These are phyloP conservation scores for Bucorvus abyssinicus DNA, from an alignment of 2,797 vertebrate genomes.

Conservation along the genomic window DNA sequence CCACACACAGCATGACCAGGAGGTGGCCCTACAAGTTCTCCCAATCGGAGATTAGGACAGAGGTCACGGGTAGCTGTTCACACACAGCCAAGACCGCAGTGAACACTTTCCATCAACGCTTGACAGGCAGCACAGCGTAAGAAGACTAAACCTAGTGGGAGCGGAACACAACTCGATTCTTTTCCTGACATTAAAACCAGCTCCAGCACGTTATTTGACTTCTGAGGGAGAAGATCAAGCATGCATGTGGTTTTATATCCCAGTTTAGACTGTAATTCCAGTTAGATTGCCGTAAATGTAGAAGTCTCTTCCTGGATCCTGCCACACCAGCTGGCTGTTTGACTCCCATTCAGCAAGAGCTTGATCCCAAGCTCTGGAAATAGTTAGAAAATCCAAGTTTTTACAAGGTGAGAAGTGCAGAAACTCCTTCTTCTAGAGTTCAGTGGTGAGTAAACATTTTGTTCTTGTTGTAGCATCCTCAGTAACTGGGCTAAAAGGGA, in stretches of 20 bases:
- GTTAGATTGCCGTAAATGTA: neutral
- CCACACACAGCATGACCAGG: neutral
- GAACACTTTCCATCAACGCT: neutral
- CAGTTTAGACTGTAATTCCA: neutral
- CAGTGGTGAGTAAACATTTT: slow-evolving; percentile 93
- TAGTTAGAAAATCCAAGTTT: neutral
- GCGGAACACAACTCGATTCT: neutral
- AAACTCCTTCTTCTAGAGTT: slow-evolving; percentile 81
- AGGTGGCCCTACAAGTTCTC: slow-evolving; percentile 54
- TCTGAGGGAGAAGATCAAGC: neutral
- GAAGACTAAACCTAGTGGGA: neutral
- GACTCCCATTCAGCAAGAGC: neutral
- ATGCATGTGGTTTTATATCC: neutral
- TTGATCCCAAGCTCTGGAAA: slow-evolving; percentile 8
- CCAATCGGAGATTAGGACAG: neutral
- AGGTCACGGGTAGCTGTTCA: neutral
- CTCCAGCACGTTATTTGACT: neutral
- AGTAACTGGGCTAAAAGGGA: slow-evolving; percentile 51
- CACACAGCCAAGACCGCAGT: neutral
- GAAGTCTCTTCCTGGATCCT: slow-evolving; percentile 20
- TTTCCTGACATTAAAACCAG: neutral
- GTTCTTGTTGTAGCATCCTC: slow-evolving; percentile 78
- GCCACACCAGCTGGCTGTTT: neutral
- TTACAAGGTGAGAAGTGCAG: neutral
- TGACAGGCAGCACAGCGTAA: neutral